Conservation (phyloP, 2,797 vertebrate species). For the Melanotaenia nigrans region DNA sequence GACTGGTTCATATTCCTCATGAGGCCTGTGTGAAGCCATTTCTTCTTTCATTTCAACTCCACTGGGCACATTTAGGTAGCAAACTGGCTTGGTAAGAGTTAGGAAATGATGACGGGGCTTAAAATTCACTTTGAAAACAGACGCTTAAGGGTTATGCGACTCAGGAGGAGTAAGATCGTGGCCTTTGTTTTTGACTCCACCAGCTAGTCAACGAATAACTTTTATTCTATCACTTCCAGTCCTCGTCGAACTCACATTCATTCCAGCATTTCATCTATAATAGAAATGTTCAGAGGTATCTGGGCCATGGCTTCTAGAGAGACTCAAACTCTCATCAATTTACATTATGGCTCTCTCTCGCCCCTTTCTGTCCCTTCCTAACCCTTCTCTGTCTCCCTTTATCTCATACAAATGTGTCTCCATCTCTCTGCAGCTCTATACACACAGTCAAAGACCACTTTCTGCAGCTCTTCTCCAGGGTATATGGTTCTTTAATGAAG, state of each 20-base stretch:
- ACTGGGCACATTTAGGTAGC: background rate
- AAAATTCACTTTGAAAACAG: background rate
- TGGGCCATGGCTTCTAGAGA: conserved; percentile 70
- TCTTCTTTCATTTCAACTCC: background rate
- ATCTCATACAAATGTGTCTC: conserved; percentile 65
- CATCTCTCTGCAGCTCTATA: conserved; percentile 59
- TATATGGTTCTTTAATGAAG: conserved; percentile 81
- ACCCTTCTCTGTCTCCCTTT: conserved; percentile 50
- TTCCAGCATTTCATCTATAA: conserved; percentile 61
- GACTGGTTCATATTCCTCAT: background rate
- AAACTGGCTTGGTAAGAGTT: background rate
- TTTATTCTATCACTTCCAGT: conserved; percentile 8
- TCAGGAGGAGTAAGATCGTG: background rate
- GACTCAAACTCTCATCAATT: conserved; percentile 76
- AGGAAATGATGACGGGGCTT: background rate
- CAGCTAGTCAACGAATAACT: conserved; percentile 5
- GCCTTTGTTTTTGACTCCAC: conserved; percentile 13
- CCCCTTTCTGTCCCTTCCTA: conserved; percentile 39
- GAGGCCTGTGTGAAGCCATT: background rate
- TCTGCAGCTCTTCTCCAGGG: conserved; percentile 72
- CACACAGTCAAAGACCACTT: conserved; percentile 77
- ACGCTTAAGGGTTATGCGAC: background rate
- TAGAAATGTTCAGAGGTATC: conserved; percentile 66
- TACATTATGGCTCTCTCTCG: conserved; percentile 59
- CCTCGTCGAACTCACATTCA: conserved; percentile 36